Base-by-base conservation (phyloP, 2,113 vertebrate species). In the Psittacula cyanocephala region DNA sequence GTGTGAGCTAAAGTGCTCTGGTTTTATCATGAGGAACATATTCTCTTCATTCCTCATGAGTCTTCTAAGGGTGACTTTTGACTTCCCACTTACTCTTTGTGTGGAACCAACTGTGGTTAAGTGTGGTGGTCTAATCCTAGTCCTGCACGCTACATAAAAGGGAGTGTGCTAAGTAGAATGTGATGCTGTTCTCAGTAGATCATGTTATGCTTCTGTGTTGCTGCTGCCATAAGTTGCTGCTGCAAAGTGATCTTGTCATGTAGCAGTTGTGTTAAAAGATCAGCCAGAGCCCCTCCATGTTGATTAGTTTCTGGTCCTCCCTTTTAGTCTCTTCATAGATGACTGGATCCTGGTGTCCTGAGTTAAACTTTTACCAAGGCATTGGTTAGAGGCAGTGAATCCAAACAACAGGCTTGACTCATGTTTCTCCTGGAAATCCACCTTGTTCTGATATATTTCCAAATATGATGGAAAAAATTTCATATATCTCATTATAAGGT, bases 21-120 rank as follows among this genome's bases (percentile, higher is more conserved):
- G 43, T 68, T 90, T 95, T 97, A 60, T 96, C 77, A 79, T 2
- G 23, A 64, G 57, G 64, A 96, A 85, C 49, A 12, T 24, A 70
- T 93, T 97, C 64, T 65, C 33, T 13, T 78, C 47, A 68, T 79
- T 91, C 84, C 81, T 92, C 33, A 22, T 27, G 60, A 72, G 52
- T 71, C 86, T 97, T 96, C 81, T 67, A 41, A 64, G 2, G 6
- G 19, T 70, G 67, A 31, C 39, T 86, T 70, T 53, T 64, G 37
- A 23, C 43, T 92, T 87, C 33, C 39, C 0, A 0, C 24, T 76
- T 3, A 2, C 17, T 75, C 43, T 52, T 81, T 11, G 9, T 53
- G 72, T 69, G 78, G 68, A 91, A 91, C 41, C 19, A 47, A 31
- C 69, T 55, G 65, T 68, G 59, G 57, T 77, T 77, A 47, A 90